These are phyloP conservation scores for Terebella lapidaria DNA, from an alignment of 2,888 invertebrate species.

Conservation along the genomic window DNA sequence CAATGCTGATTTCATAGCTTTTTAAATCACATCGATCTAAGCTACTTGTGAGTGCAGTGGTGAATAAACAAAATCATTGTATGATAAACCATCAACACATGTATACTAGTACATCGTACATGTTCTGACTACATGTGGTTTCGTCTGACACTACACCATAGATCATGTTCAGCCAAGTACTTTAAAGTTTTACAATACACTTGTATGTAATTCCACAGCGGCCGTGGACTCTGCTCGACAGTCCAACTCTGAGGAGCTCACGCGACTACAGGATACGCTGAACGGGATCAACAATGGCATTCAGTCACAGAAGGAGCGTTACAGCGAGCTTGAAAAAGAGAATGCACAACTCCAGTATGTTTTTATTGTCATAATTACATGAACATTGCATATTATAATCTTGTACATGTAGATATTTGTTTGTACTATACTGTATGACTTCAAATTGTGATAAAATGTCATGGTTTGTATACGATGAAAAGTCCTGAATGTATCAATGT, in stretches of 20 bases:
- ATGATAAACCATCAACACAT: background rate
- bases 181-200: too few relatives aligned
- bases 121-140: too few relatives aligned
- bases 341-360: slow-evolving; percentile 46
- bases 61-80: background rate
- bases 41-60: background rate
- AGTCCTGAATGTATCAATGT: too few relatives aligned
- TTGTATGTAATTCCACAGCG: slow-evolving; percentile 27
- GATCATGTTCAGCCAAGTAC: too few relatives aligned
- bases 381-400: too few relatives aligned
- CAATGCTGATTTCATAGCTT: background rate
- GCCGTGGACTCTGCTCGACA: slow-evolving; percentile 46
- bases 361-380: background rate
- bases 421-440: too few relatives aligned
- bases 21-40: background rate
- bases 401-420: too few relatives aligned
- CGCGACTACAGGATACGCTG: slow-evolving; percentile 36
- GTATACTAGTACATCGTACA: too few relatives aligned
- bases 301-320: slow-evolving; percentile 32
- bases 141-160: too few relatives aligned
- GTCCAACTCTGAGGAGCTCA: slow-evolving; percentile 43
- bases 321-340: slow-evolving; percentile 41
- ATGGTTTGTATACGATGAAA: too few relatives aligned
- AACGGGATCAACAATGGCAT: slow-evolving; percentile 39
- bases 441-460: too few relatives aligned